Percentiles rank a stretch among this genome's conserved stretches.
These are phyloP conservation scores for Diachrysia chrysitis DNA, from an alignment of 2,888 invertebrate genomes.

Conservation along the genomic window DNA sequence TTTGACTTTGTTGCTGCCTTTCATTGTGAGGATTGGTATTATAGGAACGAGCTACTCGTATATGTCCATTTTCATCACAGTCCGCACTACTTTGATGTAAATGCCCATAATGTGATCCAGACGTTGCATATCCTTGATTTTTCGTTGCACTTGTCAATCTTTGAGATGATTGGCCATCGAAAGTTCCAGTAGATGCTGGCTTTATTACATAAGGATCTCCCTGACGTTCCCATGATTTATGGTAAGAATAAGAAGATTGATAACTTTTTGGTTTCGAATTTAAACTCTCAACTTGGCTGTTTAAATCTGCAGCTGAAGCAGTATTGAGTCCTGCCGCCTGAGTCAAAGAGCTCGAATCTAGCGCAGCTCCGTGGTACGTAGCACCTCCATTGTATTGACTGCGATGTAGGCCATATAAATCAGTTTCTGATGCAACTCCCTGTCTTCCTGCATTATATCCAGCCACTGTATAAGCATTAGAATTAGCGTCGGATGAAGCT, in stretches of 20 bases:
- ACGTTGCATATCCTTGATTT: conserved; percentile 65
- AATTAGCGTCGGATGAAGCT: conserved; percentile 53
- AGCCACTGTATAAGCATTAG: conserved; percentile 54
- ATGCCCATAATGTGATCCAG: conserved; percentile 66
- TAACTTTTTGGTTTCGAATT: conserved; percentile 81
- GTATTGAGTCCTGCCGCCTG: conserved; percentile 42
- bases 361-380: conserved; percentile 41
- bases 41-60: conserved; percentile 76
- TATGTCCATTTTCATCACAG: conserved; percentile 75
- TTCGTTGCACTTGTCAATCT: conserved; percentile 69
- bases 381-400: conserved; percentile 53
- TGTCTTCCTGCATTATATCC: conserved; percentile 52
- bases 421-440: conserved; percentile 54
- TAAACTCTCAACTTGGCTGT: conserved; percentile 65
- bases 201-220: conserved; percentile 85
- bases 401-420: conserved; percentile 56
- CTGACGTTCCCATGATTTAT: conserved; percentile 87
- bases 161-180: conserved; percentile 69
- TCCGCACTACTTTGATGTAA: conserved; percentile 66
- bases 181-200: conserved; percentile 69
- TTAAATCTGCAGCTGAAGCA: conserved; percentile 41
- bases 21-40: conserved; percentile 56
- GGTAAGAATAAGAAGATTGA: conserved; percentile 86
- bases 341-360: conserved; percentile 53
- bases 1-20: conserved; percentile 57